Conservation (phyloP, 2,888 invertebrate species). For the Liopterus haemorrhoidalis region DNA sequence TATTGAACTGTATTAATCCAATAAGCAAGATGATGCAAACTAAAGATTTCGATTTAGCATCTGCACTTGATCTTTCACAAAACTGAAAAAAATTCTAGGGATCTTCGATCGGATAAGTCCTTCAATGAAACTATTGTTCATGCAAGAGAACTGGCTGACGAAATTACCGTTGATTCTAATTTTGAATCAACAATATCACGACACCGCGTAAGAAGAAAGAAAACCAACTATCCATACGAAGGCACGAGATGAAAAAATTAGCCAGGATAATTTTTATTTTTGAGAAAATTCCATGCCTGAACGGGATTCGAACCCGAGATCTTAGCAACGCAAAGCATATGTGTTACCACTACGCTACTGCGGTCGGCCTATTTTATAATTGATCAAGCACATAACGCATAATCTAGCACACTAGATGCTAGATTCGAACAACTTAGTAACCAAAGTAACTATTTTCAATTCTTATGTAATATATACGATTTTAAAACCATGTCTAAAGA, state of each 20-base stretch:
- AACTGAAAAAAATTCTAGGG: slow-evolving; percentile 29
- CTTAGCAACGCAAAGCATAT: too few relatives aligned
- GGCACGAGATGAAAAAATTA: slow-evolving; percentile 27
- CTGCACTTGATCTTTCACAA: slow-evolving; percentile 30
- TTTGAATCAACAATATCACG: slow-evolving; percentile 26
- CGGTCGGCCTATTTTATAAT: too few relatives aligned
- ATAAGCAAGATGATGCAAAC: slow-evolving; percentile 30
- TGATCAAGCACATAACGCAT: too few relatives aligned
- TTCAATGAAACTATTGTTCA: slow-evolving; percentile 31
- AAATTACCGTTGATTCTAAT: slow-evolving; percentile 29
- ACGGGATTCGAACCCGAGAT: too few relatives aligned
- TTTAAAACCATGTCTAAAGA: too few relatives aligned
- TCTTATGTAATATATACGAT: too few relatives aligned
- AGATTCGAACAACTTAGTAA: too few relatives aligned
- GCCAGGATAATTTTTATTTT: too few relatives aligned
- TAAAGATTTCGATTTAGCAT: slow-evolving; percentile 27
- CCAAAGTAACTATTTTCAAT: too few relatives aligned
- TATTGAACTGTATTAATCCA: slow-evolving; percentile 28
- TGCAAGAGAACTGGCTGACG: slow-evolving; percentile 27
- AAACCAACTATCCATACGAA: slow-evolving; percentile 26
- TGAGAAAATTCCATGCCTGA: too few relatives aligned
- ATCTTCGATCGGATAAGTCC: slow-evolving; percentile 29
- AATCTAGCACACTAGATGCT: too few relatives aligned
- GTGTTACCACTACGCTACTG: too few relatives aligned
- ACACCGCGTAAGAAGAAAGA: slow-evolving; percentile 26